Conservation (phyloP, 2,113 vertebrate genomes). For the Sitta europaea region DNA sequence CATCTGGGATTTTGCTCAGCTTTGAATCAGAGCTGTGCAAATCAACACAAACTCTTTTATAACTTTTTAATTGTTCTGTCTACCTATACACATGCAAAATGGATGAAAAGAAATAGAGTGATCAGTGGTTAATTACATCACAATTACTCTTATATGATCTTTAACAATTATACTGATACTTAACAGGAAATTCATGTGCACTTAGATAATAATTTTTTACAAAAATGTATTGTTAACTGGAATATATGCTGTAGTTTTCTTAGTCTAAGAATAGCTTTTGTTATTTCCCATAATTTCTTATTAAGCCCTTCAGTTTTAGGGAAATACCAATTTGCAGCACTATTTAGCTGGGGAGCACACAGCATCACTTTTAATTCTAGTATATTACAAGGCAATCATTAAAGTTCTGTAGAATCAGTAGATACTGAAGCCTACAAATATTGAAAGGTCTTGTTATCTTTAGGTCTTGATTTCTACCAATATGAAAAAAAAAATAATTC, state of each 20-base stretch:
- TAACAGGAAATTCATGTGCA: neutral
- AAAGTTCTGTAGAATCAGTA: neutral
- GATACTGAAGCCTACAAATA: neutral
- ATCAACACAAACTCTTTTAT: neutral
- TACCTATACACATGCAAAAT: neutral
- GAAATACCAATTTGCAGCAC: neutral
- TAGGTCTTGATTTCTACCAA: neutral
- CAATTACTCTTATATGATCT: neutral
- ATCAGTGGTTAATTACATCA: neutral
- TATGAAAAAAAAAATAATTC: neutral
- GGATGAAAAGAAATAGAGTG: neutral
- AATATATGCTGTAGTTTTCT: neutral
- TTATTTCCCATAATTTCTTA: neutral
- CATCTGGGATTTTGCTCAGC: conserved; percentile 9
- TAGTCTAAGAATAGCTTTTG: neutral
- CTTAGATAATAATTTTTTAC: neutral
- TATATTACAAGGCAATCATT: neutral
- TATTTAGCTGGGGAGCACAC: neutral
- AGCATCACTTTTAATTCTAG: neutral
- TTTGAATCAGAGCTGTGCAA: neutral
- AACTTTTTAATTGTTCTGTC: conserved; percentile 2
- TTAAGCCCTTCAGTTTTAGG: neutral
- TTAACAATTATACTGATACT: neutral
- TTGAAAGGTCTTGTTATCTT: neutral
- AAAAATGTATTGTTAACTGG: neutral